Evolutionary conservation across 2,797 vertebrate genomes (phyloP), one percentile per base, ranked within the genome.

Genomic region (Argya squamiceps): DNA sequence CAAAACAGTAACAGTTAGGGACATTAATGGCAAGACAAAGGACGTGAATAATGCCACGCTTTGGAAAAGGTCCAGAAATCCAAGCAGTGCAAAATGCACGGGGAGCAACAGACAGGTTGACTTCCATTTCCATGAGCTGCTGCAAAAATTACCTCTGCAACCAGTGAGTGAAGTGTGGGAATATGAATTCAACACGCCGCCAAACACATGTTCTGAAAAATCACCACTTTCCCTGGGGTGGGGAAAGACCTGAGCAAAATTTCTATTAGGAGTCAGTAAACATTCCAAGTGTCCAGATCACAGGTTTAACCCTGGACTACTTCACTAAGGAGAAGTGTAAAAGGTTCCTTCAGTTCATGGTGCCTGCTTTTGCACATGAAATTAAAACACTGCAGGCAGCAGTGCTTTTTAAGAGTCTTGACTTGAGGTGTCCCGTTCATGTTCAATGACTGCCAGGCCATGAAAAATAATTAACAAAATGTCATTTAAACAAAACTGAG

Each of bases 21-120:
- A 85, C 62, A 82, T 94, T 90, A 96, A 95, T 88, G 73, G 95
- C 74, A 96, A 95, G 89, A 94, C 67, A 92, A 93, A 88, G 80
- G 68, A 91, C 58, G 0, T 39, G 58, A 96, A 95, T 80, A 91
- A 96, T 96, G 39, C 59, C 78, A 55, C 55, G 21, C 13, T 74
- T 62, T 65, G 91, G 92, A 83, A 74, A 56, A 82, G 69, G 41
- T 39, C 86, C 77, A 92, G 71, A 68, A 92, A 84, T 82, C 70
- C 75, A 60, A 80, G 68, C 0, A 0, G 77, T 86, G n/a, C 43
- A 73, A 68, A 94, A 71, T 62, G 43, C 26, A n/a, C 55, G 53
- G 32, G 63, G 63, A 88, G 39, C 18, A 81, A 62, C 49, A 74
- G 46, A 12, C 44, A 85, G 32, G 60, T 41, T 67, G 91, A 62